phyloP scores from a whole-genome alignment of 92 coral and sea anemone genomes.

The Siderastrea radians region DNA sequence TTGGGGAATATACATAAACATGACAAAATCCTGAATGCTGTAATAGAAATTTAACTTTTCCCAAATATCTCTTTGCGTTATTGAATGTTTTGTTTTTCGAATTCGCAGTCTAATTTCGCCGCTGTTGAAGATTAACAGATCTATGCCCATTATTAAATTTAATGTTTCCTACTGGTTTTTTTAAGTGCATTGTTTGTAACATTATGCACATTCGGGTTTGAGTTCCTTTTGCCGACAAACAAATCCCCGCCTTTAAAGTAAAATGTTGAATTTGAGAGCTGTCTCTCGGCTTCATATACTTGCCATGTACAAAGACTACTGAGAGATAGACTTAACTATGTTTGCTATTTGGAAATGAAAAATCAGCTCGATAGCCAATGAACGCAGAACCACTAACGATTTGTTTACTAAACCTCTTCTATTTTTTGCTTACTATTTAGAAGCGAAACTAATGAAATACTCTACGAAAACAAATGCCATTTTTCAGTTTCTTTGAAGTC shows the following conservation, averaged over 20 bases:
- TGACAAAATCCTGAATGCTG: not conserved
- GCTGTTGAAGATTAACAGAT: not conserved
- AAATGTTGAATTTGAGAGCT: not conserved
- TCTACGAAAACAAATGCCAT: not conserved
- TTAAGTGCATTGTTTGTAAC: too few species aligned
- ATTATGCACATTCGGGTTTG: not conserved
- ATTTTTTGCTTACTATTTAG: slow-evolving; percentile 14
- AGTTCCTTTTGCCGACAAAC: slow-evolving; percentile 13
- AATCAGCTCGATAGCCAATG: not conserved
- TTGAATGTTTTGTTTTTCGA: not conserved
- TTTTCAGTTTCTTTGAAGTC: too few species aligned
- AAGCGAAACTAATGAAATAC: not conserved
- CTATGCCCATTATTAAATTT: too few species aligned
- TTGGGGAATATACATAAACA: not conserved
- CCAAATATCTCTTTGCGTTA: too few species aligned
- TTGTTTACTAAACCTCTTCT: slow-evolving; percentile 17
- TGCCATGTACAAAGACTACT: not conserved
- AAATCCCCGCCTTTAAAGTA: slow-evolving; percentile 21
- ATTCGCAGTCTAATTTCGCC: not conserved
- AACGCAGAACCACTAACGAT: not conserved
- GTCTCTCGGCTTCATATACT: not conserved
- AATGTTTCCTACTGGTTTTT: too few species aligned
- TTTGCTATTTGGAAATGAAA: slow-evolving; percentile 12
- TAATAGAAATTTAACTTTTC: too few species aligned
- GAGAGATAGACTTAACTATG: not conserved